phyloP scores from a whole-genome alignment of 2,888 invertebrate genomes.

The Ochropacha duplaris region DNA sequence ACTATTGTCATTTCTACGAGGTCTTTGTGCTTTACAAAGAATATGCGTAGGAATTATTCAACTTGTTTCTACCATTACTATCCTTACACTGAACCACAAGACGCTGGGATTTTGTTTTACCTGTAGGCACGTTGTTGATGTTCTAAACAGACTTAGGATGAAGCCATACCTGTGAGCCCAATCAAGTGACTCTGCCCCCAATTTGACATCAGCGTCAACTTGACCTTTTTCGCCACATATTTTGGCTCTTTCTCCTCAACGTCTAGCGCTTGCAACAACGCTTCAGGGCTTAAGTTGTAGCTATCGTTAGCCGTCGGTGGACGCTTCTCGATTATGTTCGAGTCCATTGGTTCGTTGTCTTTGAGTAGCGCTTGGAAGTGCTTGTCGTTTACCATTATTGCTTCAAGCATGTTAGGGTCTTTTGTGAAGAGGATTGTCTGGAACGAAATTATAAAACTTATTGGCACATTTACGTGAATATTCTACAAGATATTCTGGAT shows the following conservation, averaged over 20 bases:
- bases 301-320: constrained; percentile 84
- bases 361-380: constrained; percentile 68
- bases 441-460: constrained; percentile 28
- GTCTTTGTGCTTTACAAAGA: too few species aligned
- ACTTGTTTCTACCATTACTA: too few species aligned
- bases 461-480: neutral
- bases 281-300: constrained; percentile 50
- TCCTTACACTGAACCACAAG: too few species aligned
- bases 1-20: too few species aligned
- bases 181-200: constrained; percentile 85
- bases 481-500: too few species aligned
- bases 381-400: constrained; percentile 64
- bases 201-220: constrained; percentile 83
- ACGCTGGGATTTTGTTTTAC: too few species aligned
- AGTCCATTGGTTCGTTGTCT: constrained; percentile 61
- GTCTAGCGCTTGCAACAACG: constrained; percentile 37
- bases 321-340: constrained; percentile 66
- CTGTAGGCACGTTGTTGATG: too few species aligned
- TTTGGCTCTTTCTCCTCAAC: constrained; percentile 47
- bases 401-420: constrained; percentile 87
- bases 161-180: constrained; percentile 79
- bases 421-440: constrained; percentile 94
- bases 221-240: constrained; percentile 69
- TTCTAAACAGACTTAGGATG: neutral
- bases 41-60: too few species aligned